Percentiles rank a stretch among this genome's conserved stretches.
phyloP scores from a whole-genome alignment of 2,888 invertebrate species.

The Rhodophaea formosa region DNA sequence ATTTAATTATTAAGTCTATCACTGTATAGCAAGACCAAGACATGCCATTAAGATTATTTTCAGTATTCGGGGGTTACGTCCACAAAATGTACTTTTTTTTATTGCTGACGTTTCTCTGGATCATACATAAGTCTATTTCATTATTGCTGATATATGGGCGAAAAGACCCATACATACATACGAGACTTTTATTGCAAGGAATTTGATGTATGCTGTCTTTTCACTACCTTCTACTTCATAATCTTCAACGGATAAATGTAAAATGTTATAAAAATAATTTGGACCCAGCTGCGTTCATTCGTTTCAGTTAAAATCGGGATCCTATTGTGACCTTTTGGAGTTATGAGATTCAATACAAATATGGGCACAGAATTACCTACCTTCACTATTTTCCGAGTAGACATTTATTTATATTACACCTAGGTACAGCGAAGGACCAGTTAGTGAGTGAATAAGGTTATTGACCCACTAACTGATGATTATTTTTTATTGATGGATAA shows the following conservation, averaged over 20 bases:
- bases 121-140: slow-evolving; percentile 12
- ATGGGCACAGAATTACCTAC: too few species aligned
- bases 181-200: not conserved
- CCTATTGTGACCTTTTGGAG: not conserved
- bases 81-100: slow-evolving; percentile 23
- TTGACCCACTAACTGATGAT: too few species aligned
- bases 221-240: not conserved
- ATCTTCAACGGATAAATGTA: slow-evolving; percentile 12
- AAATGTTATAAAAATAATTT: slow-evolving; percentile 26
- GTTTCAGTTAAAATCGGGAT: not conserved
- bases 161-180: not conserved
- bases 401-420: too few species aligned
- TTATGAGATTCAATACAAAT: not conserved
- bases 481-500: too few species aligned
- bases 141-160: not conserved
- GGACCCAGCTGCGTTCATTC: slow-evolving; percentile 17
- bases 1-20: too few species aligned
- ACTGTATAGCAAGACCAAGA: too few species aligned
- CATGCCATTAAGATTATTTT: too few species aligned
- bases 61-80: too few species aligned
- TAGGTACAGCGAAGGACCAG: not conserved
- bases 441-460: not conserved
- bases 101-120: too few species aligned
- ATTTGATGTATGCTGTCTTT: not conserved
- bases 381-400: too few species aligned